A percentile compares a stretch with the other conserved stretches of the same genome.
Conservation (phyloP, 2,797 vertebrate species). For the Margarornis squamiger region DNA sequence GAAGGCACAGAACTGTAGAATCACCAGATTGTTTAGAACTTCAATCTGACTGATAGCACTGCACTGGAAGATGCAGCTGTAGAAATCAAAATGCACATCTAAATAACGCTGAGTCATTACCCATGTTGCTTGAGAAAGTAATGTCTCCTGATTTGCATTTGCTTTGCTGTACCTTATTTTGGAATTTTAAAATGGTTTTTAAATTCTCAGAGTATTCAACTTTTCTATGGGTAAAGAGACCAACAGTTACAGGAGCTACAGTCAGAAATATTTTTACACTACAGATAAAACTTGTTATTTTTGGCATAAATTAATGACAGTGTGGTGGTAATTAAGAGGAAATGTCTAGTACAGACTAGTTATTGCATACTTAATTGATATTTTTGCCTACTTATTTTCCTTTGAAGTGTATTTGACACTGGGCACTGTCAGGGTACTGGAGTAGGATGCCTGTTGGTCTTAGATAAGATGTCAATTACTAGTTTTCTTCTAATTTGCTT, state of each 20-base stretch:
- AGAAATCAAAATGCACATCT: slow-evolving; percentile 39
- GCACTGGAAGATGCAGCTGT: slow-evolving; percentile 5
- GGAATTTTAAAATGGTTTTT: not conserved
- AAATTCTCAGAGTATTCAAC: not conserved
- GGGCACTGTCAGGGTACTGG: not conserved
- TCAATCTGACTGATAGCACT: slow-evolving; percentile 2
- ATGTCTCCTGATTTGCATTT: not conserved
- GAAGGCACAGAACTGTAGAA: not conserved
- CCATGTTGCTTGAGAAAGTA: not conserved
- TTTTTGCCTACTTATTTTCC: not conserved
- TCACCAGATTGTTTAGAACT: slow-evolving; percentile 11
- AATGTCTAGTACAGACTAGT: not conserved
- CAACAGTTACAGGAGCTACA: not conserved
- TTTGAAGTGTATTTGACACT: slow-evolving; percentile 6
- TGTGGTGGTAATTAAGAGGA: not conserved
- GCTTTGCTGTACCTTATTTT: slow-evolving; percentile 1
- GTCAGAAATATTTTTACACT: not conserved
- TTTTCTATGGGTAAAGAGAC: not conserved
- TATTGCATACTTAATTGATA: not conserved
- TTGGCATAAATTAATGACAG: not conserved
- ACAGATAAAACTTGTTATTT: not conserved
- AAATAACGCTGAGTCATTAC: slow-evolving; percentile 36
- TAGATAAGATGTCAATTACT: not conserved
- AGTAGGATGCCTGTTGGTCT: not conserved
- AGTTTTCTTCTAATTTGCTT: slow-evolving; percentile 3